Base-by-base conservation (phyloP, 2,113 vertebrate species). In the Jacana jacana region DNA sequence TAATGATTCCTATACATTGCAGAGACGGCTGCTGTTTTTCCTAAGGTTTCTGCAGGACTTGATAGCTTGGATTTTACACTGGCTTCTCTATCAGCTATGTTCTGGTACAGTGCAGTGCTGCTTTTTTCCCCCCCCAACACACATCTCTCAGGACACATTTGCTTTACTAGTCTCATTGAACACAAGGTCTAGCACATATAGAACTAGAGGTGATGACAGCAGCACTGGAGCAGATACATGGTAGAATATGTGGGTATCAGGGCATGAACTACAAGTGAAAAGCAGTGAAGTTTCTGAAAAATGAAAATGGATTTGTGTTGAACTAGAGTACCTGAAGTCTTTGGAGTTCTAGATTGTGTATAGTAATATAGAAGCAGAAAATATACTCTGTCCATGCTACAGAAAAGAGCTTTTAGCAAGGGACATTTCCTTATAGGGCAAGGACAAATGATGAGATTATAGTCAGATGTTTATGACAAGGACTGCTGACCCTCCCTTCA, bases 91-190 rank as follows among this genome's bases (percentile, higher is more conserved):
- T 24, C 42, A 63, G 75, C 39, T 86, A 31, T 35, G n/a, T 35
- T 86, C 30, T 40, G 37, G 30, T 46, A 44, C 68, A 51, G 18
- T 17, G 23, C 31, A 52, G 20, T 39, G 37, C 27, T 76, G 39
- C 2, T 1, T 61, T 66, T 27, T 0, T 1, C 7, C 31, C 35
- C 33, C 4, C 12, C 42, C 42, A 42, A 2, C 2, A 9, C 19
- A 44, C 40, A 52, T 42, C 42, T 44, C 80, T 64, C 49, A 69
- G 73, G 54, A 24, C n/a, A 22, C 11, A 7, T 13, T 35, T 58
- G 68, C 49, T 24, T 31, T 52, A 39, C 40, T 10, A 6, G 52
- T 35, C 71, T 28, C n/a, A 27, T 15, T 48, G 46, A 81, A 92
- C 2, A 0, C 30, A 40, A 72, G 46, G 55, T 35, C 35, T n/a